A percentile compares a stretch with the other conserved stretches of the same genome.
Evolutionary conservation across 1,140 invertebrate species (phyloP).

Genomic region (Apis laboriosa): DNA sequence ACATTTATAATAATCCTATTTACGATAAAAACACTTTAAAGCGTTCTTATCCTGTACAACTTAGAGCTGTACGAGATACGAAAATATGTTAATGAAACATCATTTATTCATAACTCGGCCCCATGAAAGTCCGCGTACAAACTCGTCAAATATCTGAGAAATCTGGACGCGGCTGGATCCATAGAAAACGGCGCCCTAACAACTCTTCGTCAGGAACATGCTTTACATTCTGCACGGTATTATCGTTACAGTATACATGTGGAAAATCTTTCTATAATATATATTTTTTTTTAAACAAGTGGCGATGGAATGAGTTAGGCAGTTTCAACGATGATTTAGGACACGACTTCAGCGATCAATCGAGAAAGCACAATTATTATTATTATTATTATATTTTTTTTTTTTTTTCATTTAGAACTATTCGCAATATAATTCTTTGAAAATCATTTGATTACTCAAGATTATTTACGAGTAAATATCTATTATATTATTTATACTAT

Average conservation of each 20-base stretch:
- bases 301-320: conserved; percentile 51
- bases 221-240: conserved; percentile 45
- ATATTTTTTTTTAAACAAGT: conserved; percentile 7
- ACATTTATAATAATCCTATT: conserved; percentile 60
- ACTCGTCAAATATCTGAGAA: conserved; percentile 36
- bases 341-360: conserved; percentile 38
- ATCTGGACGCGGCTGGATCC: conserved; percentile 40
- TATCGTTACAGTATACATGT: conserved; percentile 31
- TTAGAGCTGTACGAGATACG: conserved; percentile 51
- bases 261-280: conserved; percentile 28
- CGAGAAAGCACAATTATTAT: conserved; percentile 12
- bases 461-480: not conserved
- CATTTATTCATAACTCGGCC: conserved; percentile 47
- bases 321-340: conserved; percentile 54
- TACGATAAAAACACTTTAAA: conserved; percentile 53
- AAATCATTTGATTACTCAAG: not conserved
- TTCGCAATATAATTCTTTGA: not conserved
- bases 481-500: not conserved
- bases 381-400: not conserved
- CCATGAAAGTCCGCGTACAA: conserved; percentile 27
- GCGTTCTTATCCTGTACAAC: conserved; percentile 57
- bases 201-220: conserved; percentile 39
- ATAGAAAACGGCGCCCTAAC: conserved; percentile 32
- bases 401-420: not conserved
- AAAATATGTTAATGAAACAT: conserved; percentile 58